A percentile compares a stretch with the other conserved stretches of the same genome.
phyloP scores from a whole-genome alignment of 2,113 vertebrate species.

The Muntiacus reevesi region DNA sequence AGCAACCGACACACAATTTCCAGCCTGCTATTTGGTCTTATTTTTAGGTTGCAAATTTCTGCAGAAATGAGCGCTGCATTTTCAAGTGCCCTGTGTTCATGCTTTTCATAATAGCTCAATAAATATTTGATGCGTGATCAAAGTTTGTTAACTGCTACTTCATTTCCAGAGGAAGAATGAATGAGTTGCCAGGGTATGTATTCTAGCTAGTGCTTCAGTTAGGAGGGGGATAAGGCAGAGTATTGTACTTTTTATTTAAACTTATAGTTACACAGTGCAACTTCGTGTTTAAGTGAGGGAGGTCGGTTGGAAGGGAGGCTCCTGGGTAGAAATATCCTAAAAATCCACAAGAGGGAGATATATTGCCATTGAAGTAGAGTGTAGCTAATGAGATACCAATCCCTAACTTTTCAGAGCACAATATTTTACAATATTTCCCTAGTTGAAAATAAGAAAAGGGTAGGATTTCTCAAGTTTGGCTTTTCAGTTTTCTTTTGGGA shows the following conservation, averaged over 20 bases:
- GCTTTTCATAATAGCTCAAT: conserved; percentile 7
- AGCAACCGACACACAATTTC: background rate
- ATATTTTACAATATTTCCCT: background rate
- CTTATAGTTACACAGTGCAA: background rate
- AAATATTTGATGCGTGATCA: conserved; percentile 17
- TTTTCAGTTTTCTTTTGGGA: conserved; percentile 23
- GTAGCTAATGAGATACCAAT: background rate
- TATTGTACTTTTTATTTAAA: background rate
- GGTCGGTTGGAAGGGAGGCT: background rate
- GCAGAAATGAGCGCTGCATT: background rate
- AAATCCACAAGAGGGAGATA: conserved; percentile 66
- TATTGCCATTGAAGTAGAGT: background rate
- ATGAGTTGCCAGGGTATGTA: background rate
- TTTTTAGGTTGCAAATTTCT: background rate
- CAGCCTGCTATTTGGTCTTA: background rate
- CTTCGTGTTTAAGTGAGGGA: background rate
- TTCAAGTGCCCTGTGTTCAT: background rate
- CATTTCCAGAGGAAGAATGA: conserved; percentile 19
- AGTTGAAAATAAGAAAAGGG: background rate
- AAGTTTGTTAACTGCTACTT: conserved; percentile 19
- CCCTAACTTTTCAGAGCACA: background rate
- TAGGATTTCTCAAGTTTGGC: background rate
- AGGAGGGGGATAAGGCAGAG: background rate
- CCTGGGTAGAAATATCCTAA: conserved; percentile 4
- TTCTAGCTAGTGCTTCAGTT: background rate